phyloP scores from a whole-genome alignment of 2,797 vertebrate species.

The Lateolabrax maculatus region DNA sequence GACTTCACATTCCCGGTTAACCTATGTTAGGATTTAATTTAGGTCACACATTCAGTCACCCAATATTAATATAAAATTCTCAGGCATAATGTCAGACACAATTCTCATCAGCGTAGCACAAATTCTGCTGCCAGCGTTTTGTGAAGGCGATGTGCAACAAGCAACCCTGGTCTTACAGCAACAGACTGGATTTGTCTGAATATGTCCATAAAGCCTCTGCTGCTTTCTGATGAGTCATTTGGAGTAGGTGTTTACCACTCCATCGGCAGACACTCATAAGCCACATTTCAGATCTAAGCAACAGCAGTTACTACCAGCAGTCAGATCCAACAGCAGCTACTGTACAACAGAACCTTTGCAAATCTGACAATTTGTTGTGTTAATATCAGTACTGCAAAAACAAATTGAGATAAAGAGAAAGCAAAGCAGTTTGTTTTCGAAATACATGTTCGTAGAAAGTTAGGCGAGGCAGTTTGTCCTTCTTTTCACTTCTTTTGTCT shows the following conservation, averaged over 20 bases:
- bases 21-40: slow-evolving; percentile 23
- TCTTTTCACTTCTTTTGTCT: slow-evolving; percentile 52
- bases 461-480: slow-evolving; percentile 12
- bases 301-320: slow-evolving; percentile 17
- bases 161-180: not conserved
- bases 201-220: slow-evolving; percentile 33
- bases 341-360: slow-evolving; percentile 26
- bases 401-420: slow-evolving; percentile 13
- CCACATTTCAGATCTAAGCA: slow-evolving; percentile 47
- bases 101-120: slow-evolving; percentile 13
- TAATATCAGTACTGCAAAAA: slow-evolving; percentile 20
- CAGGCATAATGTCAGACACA: slow-evolving; percentile 19
- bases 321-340: slow-evolving; percentile 21
- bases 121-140: slow-evolving; percentile 17
- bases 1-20: slow-evolving; percentile 10
- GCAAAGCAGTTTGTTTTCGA: slow-evolving; percentile 9
- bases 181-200: slow-evolving; percentile 36
- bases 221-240: slow-evolving; percentile 60
- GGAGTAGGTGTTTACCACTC: slow-evolving; percentile 56
- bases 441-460: slow-evolving; percentile 32
- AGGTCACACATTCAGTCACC: slow-evolving; percentile 16
- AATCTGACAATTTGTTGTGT: slow-evolving; percentile 28
- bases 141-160: slow-evolving; percentile 8
- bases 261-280: slow-evolving; percentile 40
- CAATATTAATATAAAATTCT: slow-evolving; percentile 17